Conservation (phyloP, 1,140 invertebrate genomes). For the Drosophila nannoptera region DNA sequence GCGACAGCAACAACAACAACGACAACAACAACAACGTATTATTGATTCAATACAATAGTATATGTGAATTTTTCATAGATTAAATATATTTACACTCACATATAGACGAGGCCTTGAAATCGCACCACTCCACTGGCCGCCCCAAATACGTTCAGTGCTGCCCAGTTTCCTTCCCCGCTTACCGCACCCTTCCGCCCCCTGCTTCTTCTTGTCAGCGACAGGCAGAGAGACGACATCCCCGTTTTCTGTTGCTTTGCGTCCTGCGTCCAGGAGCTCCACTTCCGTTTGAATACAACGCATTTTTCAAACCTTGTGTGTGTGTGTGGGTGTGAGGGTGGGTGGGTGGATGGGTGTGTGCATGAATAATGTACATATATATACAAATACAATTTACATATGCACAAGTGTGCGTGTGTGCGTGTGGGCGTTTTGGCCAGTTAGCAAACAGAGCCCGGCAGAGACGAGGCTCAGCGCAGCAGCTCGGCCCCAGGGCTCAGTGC, state of each 20-base stretch:
- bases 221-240: slow-evolving; percentile 8
- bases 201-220: slow-evolving; percentile 13
- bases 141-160: background rate
- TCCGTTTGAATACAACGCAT: slow-evolving; percentile 70
- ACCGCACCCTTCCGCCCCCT: background rate
- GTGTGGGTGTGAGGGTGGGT: too few relatives aligned
- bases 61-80: slow-evolving; percentile 55
- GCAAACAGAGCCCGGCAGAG: slow-evolving; percentile 30
- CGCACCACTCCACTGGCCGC: slow-evolving; percentile 4
- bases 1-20: background rate
- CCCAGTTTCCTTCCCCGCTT: background rate
- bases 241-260: slow-evolving; percentile 1
- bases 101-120: slow-evolving; percentile 39
- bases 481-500: slow-evolving; percentile 18
- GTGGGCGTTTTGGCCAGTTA: slow-evolving; percentile 63
- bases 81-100: slow-evolving; percentile 46
- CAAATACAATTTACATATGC: slow-evolving; percentile 42
- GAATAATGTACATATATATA: slow-evolving; percentile 62
- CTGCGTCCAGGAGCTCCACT: slow-evolving; percentile 51
- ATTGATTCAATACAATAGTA: slow-evolving; percentile 52
- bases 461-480: slow-evolving; percentile 1
- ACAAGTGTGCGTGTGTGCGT: slow-evolving; percentile 3
- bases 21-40: slow-evolving; percentile 22
- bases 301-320: slow-evolving; percentile 57
- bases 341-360: slow-evolving; percentile 61